Percentiles rank a stretch among this genome's conserved stretches.
Evolutionary conservation across 2,888 invertebrate species (phyloP).

Genomic region (Nomada goodeniana): DNA sequence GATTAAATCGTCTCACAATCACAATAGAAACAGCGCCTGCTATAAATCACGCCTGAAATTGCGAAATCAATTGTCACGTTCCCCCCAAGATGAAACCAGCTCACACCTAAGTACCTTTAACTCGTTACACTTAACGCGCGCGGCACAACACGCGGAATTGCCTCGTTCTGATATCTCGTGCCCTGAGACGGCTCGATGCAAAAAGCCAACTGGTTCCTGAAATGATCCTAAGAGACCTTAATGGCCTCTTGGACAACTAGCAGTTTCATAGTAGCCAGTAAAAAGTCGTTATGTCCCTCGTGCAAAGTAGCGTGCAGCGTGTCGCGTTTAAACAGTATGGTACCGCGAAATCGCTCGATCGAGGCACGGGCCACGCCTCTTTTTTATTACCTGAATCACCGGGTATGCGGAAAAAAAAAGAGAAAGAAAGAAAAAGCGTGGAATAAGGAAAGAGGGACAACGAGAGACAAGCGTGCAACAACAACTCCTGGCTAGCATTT

Average conservation of each 20-base stretch:
- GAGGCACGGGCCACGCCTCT: constrained; percentile 59
- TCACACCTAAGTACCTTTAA: background rate
- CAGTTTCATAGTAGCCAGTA: constrained; percentile 38
- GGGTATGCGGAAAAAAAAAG: background rate
- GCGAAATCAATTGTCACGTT: constrained; percentile 19
- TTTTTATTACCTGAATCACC: constrained; percentile 57
- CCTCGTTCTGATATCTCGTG: constrained; percentile 1
- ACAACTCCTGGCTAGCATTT: constrained; percentile 53
- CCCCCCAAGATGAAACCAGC: constrained; percentile 1
- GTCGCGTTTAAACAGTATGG: constrained; percentile 50
- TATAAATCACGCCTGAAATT: background rate
- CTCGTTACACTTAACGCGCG: background rate
- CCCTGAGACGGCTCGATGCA: background rate
- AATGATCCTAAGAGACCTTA: constrained; percentile 56
- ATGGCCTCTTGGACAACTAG: constrained; percentile 48
- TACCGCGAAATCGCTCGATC: constrained; percentile 60
- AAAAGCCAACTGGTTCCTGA: constrained; percentile 20
- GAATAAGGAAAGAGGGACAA: background rate
- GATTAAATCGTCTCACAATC: no score
- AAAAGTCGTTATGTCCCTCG: constrained; percentile 48
- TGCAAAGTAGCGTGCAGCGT: constrained; percentile 34
- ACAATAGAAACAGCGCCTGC: background rate
- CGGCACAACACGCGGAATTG: constrained; percentile 1
- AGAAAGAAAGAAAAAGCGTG: background rate
- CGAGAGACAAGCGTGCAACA: constrained; percentile 33